These are phyloP conservation scores for Xerus rutilus DNA, from an alignment of 2,797 vertebrate species.

Conservation along the genomic window DNA sequence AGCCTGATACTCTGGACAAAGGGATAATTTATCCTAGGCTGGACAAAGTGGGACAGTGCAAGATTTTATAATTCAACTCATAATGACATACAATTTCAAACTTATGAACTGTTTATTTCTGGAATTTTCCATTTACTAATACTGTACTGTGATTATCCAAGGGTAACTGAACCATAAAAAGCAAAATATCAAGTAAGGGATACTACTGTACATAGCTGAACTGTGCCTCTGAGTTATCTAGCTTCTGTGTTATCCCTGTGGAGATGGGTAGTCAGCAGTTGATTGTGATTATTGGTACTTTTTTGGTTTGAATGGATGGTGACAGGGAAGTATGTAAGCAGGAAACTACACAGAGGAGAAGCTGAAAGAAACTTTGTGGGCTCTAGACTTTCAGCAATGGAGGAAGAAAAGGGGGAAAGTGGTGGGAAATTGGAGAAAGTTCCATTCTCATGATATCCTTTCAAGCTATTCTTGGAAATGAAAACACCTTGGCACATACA, in stretches of 20 bases:
- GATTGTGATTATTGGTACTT: neutral
- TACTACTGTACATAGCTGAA: neutral
- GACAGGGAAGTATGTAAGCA: neutral
- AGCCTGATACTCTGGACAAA: neutral
- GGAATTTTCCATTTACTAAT: neutral
- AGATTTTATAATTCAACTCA: neutral
- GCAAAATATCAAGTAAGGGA: neutral
- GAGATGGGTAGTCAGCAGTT: neutral
- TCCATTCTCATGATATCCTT: neutral
- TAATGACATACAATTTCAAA: neutral
- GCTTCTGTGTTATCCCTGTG: neutral
- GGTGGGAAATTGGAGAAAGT: neutral
- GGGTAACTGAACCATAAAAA: neutral
- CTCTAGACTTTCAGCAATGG: neutral
- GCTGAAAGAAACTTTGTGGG: neutral
- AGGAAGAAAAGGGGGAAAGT: neutral
- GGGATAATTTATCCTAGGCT: neutral
- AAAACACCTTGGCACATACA: neutral
- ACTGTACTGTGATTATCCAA: neutral
- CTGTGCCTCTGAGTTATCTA: slow-evolving; percentile 3
- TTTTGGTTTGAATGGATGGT: neutral
- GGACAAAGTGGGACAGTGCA: neutral
- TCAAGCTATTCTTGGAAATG: slow-evolving; percentile 26
- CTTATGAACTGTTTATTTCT: neutral
- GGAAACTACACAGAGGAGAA: slow-evolving; percentile 22